Conservation (phyloP, 2,888 invertebrate genomes). For the Drosophila atroscutellata region DNA sequence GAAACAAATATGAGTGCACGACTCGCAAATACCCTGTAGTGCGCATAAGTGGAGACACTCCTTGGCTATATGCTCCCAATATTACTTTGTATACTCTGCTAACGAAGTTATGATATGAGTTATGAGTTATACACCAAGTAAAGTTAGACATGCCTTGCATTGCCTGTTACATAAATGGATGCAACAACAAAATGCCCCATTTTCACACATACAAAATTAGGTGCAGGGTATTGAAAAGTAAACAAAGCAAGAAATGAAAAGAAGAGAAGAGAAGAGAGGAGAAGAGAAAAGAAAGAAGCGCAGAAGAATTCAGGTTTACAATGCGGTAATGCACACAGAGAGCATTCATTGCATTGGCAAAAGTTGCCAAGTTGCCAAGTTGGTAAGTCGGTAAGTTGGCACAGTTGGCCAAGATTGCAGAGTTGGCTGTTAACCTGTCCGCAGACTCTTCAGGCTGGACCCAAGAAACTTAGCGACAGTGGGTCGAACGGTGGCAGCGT, state of each 20-base stretch:
- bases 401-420: conserved; percentile 3
- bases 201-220: neutral
- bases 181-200: neutral
- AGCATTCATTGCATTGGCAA: conserved; percentile 2
- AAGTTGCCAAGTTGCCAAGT: neutral
- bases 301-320: conserved; percentile 74
- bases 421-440: conserved; percentile 43
- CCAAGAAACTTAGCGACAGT: conserved; percentile 31
- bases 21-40: conserved; percentile 15
- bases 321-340: conserved; percentile 71
- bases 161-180: neutral
- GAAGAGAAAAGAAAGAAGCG: conserved; percentile 37
- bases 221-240: conserved; percentile 4
- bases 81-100: neutral
- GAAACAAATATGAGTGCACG: neutral
- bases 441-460: conserved; percentile 34
- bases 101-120: too few relatives aligned
- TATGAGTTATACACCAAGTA: too few relatives aligned
- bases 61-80: neutral
- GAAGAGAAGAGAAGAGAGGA: neutral
- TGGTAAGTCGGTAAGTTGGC: neutral
- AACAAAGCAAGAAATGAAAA: conserved; percentile 14
- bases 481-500: conserved; percentile 40
- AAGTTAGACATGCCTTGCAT: neutral
- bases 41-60: neutral